Conservation (phyloP, 2,113 vertebrate genomes). For the Dipodomys merriami region DNA sequence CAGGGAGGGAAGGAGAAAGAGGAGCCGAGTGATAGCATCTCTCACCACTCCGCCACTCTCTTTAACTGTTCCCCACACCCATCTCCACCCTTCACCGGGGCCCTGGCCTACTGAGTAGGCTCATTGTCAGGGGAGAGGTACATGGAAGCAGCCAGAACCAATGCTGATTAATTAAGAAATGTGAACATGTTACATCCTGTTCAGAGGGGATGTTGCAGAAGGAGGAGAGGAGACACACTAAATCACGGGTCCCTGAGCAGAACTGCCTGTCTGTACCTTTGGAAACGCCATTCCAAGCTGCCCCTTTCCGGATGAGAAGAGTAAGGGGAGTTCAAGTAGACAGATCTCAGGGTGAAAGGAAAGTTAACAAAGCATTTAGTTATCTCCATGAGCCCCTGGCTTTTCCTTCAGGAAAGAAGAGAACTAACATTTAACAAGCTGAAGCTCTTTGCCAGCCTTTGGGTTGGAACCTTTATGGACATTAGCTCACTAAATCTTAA, state of each 20-base stretch:
- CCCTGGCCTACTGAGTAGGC: slow-evolving; percentile 4
- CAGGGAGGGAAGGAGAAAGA: not conserved
- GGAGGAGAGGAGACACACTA: not conserved
- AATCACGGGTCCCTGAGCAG: not conserved
- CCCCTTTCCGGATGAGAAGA: not conserved
- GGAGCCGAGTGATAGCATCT: slow-evolving; percentile 50
- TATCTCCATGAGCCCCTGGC: not conserved
- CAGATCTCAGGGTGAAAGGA: not conserved
- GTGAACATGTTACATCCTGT: slow-evolving; percentile 38
- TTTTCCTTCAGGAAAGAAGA: not conserved
- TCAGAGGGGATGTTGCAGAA: not conserved
- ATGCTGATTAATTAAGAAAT: slow-evolving; percentile 11
- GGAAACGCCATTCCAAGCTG: not conserved
- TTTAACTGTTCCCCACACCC: slow-evolving; percentile 7
- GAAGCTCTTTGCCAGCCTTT: not conserved
- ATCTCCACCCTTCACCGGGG: slow-evolving; percentile 19
- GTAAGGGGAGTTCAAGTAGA: too few relatives aligned
- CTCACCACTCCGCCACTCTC: not conserved
- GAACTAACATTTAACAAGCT: not conserved
- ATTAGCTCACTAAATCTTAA: slow-evolving; percentile 49
- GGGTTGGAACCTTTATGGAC: slow-evolving; percentile 15
- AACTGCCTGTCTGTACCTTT: not conserved
- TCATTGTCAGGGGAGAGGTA: not conserved
- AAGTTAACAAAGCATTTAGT: not conserved
- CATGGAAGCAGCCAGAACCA: not conserved